A percentile compares a stretch with the other conserved stretches of the same genome.
Evolutionary conservation across 2,797 vertebrate genomes (phyloP).

Genomic region (Peromyscus melanophrys): DNA sequence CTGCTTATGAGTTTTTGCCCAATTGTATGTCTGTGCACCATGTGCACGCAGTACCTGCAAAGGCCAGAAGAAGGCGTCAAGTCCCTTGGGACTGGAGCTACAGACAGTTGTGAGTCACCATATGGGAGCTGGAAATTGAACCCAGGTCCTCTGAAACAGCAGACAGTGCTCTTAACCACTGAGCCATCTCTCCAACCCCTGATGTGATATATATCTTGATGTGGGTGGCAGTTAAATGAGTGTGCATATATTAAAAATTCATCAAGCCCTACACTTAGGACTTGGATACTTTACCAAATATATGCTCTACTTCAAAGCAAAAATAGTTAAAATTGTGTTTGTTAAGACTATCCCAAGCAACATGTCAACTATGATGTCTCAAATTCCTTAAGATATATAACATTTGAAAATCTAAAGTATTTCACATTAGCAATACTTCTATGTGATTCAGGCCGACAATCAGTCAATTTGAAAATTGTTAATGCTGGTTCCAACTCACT

Average conservation of each 20-base stretch:
- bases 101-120: not conserved
- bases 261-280: not conserved
- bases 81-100: not conserved
- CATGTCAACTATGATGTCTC: not conserved
- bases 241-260: not conserved
- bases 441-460: not conserved
- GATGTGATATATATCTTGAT: not conserved
- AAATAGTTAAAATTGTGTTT: conserved; percentile 10
- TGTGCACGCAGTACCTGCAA: not conserved
- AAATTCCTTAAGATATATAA: not conserved
- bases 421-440: not conserved
- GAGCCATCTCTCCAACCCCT: not conserved
- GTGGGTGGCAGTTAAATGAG: not conserved
- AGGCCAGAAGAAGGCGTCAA: not conserved
- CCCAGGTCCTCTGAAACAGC: too few species aligned
- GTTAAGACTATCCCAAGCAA: not conserved
- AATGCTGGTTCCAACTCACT: conserved; percentile 8
- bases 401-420: not conserved
- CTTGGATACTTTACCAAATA: not conserved
- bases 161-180: not conserved
- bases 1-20: not conserved
- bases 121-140: not conserved
- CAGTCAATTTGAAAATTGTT: not conserved
- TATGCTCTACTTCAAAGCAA: not conserved
- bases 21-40: not conserved